Conservation (phyloP, 35 echinoderm and acorn worm species). For the Hemicentrotus pulcherrimus region DNA sequence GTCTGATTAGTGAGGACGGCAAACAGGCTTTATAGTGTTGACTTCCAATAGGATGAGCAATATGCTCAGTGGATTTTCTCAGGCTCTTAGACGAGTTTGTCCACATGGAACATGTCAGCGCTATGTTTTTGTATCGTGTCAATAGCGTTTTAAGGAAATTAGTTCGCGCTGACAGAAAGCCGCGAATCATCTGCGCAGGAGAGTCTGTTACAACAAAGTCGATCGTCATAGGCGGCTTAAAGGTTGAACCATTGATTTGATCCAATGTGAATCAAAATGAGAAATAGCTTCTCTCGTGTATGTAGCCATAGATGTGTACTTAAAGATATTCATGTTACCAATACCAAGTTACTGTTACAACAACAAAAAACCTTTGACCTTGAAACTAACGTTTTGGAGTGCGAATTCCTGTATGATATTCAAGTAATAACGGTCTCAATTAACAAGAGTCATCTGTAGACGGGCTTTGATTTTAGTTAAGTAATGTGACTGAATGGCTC, state of each 20-base stretch:
- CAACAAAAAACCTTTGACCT: too few relatives aligned
- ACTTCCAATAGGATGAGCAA: constrained; percentile 13
- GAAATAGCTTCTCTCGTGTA: neutral
- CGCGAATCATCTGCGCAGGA: neutral
- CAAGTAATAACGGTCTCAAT: too few relatives aligned
- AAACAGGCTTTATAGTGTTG: neutral
- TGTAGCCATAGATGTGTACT: neutral
- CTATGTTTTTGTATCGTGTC: constrained; percentile 38
- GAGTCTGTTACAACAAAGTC: neutral
- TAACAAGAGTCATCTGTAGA: too few relatives aligned
- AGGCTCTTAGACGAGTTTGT: neutral
- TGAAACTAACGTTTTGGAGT: too few relatives aligned
- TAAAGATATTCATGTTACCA: too few relatives aligned
- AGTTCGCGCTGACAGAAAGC: constrained; percentile 36
- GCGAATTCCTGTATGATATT: too few relatives aligned
- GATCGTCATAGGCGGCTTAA: neutral
- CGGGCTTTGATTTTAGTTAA: too few relatives aligned
- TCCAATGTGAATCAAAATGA: neutral
- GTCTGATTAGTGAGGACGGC: constrained; percentile 22
- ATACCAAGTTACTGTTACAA: too few relatives aligned
- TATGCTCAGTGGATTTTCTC: constrained; percentile 33
- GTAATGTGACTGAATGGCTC: too few relatives aligned
- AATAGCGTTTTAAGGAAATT: constrained; percentile 55
- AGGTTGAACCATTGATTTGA: neutral
- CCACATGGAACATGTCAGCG: constrained; percentile 39